phyloP scores from a whole-genome alignment of 2,797 vertebrate genomes.

The Garrulus glandarius region DNA sequence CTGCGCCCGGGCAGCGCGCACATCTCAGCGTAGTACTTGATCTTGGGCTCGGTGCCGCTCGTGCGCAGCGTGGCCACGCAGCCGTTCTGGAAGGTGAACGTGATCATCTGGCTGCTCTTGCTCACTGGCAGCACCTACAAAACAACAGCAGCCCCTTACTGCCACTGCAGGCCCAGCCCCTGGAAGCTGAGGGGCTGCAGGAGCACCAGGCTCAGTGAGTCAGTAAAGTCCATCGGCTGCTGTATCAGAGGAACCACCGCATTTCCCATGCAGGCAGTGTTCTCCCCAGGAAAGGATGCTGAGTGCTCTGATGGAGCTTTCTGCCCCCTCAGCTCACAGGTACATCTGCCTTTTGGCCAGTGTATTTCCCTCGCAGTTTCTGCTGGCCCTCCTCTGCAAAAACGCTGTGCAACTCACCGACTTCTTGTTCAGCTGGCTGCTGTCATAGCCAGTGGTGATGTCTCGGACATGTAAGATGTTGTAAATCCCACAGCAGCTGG shows the following conservation, averaged over 20 bases:
- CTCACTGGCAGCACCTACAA: conserved; percentile 86
- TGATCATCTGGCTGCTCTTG: conserved; percentile 93
- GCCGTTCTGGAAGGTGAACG: conserved; percentile 89
- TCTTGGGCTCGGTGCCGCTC: conserved; percentile 97
- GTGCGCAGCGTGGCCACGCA: conserved; percentile 90
- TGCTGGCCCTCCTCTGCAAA: too few relatives aligned
- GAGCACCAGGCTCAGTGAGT: not conserved
- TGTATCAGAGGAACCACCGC: rapidly evolving
- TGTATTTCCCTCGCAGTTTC: rapidly evolving
- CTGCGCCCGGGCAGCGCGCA: conserved; percentile 83
- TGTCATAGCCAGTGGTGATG: conserved; percentile 90
- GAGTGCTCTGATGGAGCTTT: not conserved
- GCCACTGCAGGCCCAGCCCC: not conserved
- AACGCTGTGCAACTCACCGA: conserved; percentile 73
- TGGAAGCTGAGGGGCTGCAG: not conserved
- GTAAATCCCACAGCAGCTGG: conserved; percentile 78
- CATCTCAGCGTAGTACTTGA: conserved; percentile 94
- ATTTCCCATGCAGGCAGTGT: not conserved
- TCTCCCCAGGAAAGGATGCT: not conserved
- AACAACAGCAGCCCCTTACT: not conserved
- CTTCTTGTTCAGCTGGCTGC: conserved; percentile 80
- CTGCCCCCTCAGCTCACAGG: too few relatives aligned
- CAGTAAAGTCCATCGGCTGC: rapidly evolving
- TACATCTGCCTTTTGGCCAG: rapidly evolving
- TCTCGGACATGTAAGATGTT: conserved; percentile 83